Evolutionary conservation across 1,140 invertebrate genomes (phyloP), one percentile per base, ranked within the genome.

Genomic region (Daktulosphaira vitifoliae): DNA sequence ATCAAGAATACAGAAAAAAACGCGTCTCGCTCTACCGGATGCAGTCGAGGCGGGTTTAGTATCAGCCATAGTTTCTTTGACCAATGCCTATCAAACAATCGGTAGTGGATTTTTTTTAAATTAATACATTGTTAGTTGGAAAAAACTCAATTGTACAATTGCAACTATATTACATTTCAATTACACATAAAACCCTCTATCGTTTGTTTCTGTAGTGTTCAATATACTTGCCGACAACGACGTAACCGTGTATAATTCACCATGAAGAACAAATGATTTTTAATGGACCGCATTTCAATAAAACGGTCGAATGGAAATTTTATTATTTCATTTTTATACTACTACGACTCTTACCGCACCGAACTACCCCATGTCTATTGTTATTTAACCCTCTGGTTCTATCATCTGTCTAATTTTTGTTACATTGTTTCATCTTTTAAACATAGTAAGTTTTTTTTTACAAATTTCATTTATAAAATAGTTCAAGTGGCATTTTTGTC

Each of bases 211-310:
- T 22, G 25, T 11, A 33, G 29, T 33, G 11, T 33, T 6, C 11
- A 33, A 6, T 33, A 11, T 33, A 33, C 11, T 62, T 38, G 37
- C 54, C 26, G 22, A 26, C 25, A 33, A 33, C 18, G 56, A 26
- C 42, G 26, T 46, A 48, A 62, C 25, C 56, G 18, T 62, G 26
- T 48, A 62, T 48, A 62, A 62, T 62, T 62, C 56, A 48, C 42
- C 42, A 18, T 48, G 44, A 48, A 62, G 56, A 48, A 62, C 56
- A 62, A 62, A 46, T 46, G 56, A 46, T 62, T 62, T 62, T 48
- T 62, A 62, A 62, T 62, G 56, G 56, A 62, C 56, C 42, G n/a
- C 56, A 33, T 48, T 62, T 62, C 56, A 62, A 62, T 48, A 62
- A 48, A 33, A 62, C 44, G 42, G 42, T 46, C 13, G 56, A 62